These are phyloP conservation scores for Aleiodes sp. DNA, from an alignment of 1,140 invertebrate genomes.

Conservation along the genomic window DNA sequence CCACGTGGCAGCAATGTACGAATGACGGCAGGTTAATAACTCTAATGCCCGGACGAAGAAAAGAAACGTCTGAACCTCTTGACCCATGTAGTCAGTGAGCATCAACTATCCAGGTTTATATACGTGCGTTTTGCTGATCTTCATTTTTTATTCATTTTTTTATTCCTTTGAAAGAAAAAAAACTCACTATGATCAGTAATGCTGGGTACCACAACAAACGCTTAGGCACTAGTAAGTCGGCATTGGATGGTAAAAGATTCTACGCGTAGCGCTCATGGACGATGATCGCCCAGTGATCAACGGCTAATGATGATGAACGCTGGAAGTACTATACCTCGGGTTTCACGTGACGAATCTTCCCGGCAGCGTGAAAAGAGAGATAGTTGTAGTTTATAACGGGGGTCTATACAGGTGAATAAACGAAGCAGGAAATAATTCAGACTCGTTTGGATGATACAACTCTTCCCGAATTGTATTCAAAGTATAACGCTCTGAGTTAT, in stretches of 20 bases:
- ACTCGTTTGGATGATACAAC: conserved; percentile 17
- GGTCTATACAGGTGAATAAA: conserved; percentile 16
- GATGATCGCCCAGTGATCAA: conserved; percentile 53
- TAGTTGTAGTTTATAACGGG: conserved; percentile 13
- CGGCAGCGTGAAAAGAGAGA: conserved; percentile 12
- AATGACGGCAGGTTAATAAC: conserved; percentile 41
- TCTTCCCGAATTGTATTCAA: neutral
- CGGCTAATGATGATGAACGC: conserved; percentile 54
- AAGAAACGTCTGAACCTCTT: neutral
- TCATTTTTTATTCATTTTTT: neutral
- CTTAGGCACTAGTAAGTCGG: conserved; percentile 7
- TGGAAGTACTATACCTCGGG: neutral
- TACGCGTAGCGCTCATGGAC: conserved; percentile 3
- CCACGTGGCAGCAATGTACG: conserved; percentile 23
- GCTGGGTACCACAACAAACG: conserved; percentile 7
- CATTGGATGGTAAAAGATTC: neutral
- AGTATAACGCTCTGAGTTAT: neutral
- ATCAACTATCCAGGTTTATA: conserved; percentile 23
- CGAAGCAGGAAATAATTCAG: conserved; percentile 24
- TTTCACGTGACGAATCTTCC: conserved; percentile 33
- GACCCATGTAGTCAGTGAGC: neutral
- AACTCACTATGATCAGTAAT: conserved; percentile 3
- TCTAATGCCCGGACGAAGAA: neutral
- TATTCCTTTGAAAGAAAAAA: neutral
- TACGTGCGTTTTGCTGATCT: neutral